Base-by-base conservation (phyloP, 1,140 invertebrate genomes). In the Pentalonia nigronervosa region DNA sequence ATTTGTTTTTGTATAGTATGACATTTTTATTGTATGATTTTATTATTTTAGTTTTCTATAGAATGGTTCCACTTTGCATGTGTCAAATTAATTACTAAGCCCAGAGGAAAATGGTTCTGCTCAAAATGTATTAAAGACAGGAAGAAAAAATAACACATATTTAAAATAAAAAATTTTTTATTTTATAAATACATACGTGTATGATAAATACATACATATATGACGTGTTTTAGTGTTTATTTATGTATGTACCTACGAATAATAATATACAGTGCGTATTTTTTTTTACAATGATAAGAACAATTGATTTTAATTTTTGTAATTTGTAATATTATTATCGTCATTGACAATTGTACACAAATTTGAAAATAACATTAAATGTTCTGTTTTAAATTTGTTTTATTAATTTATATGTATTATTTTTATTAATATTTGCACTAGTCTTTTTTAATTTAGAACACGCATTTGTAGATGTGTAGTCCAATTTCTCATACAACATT, bases 31-130 rank as follows among this genome's bases (percentile, higher is more conserved):
- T 48, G 47, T 88, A 23, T 60, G 8, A 2, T 30, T 60, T 60
- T 96, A 96, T 99, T 99, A 95, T 98, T 99, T 94, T 96, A 99
- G 94, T 99, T 99, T 95, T 98, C 98, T 7, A 99, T 99, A 94
- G 99, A 99, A 96, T 99, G 99, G 99, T 99, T 99, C 95, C 99
- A 99, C 95, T 99, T 99, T 96, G 98, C 98, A 0, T 99, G 99
- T 96, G 99, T 99, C 41, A 97, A 97, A 2, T 96, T 99, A 53
- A 97, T 97, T n/a, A 98, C 97, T 0, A 99, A 99, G 95, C 99
- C 99, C 0, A 99, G 99, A 96, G 99, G 99, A 25, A 99, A 99
- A 96, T 99, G 99, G 99, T 99, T 97, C 95, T 99, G 99, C 95
- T 99, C 99, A 0, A 98, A 98, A 95, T 99, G 98, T 95, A 96